phyloP scores from a whole-genome alignment of 30 jellyfish, hydroid and myxozoan species.

The Rhopilema esculentum region DNA sequence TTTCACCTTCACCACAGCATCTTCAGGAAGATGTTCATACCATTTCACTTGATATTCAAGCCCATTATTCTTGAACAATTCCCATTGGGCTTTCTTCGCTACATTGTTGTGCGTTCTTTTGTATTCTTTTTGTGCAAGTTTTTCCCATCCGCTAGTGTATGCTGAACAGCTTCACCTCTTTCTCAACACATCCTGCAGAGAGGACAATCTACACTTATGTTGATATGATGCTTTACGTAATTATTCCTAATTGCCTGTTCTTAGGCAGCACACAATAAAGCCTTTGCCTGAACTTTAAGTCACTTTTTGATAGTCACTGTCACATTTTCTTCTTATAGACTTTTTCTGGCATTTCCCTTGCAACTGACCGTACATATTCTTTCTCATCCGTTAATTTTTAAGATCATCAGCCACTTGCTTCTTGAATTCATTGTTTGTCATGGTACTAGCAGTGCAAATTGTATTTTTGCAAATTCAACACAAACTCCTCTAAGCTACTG shows the following conservation, averaged over 20 bases:
- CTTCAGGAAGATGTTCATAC: slow-evolving; percentile 32
- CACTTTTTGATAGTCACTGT: not conserved
- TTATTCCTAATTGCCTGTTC: slow-evolving; percentile 2
- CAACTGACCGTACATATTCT: not conserved
- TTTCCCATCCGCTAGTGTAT: not conserved
- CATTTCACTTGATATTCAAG: not conserved
- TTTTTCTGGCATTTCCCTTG: slow-evolving; percentile 10
- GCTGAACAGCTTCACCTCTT: too few species aligned
- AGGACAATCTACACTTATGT: not conserved
- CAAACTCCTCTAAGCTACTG: too few species aligned
- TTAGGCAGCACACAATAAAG: not conserved
- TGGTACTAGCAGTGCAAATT: too few species aligned
- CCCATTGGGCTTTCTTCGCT: slow-evolving; percentile 26
- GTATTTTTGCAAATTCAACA: too few species aligned
- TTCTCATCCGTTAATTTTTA: too few species aligned
- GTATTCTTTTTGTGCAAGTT: slow-evolving; percentile 3
- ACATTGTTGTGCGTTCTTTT: slow-evolving; percentile 1
- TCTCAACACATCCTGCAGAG: not conserved
- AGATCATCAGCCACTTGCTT: too few species aligned
- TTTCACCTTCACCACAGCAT: not conserved
- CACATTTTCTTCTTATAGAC: not conserved
- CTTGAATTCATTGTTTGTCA: too few species aligned
- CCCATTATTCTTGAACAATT: slow-evolving; percentile 2
- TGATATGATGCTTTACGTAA: not conserved
- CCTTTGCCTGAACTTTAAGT: not conserved